Percentiles rank a stretch among this genome's conserved stretches.
Evolutionary conservation across 2,797 vertebrate genomes (phyloP).

Genomic region (Acridotheres tristis): DNA sequence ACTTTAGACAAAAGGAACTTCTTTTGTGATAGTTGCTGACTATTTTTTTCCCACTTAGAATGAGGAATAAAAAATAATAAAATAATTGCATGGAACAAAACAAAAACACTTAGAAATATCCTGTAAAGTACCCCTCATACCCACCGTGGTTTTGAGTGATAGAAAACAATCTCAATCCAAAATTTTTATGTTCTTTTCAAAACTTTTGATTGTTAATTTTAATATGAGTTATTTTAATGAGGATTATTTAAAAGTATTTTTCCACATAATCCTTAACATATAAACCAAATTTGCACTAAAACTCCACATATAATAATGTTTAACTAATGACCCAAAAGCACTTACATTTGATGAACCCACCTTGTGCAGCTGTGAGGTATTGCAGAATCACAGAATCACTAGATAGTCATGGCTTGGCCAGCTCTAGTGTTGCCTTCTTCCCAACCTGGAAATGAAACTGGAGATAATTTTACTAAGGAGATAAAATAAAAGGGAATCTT

Average conservation of each 20-base stretch:
- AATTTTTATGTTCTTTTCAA: background rate
- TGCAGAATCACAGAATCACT: background rate
- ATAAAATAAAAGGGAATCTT: background rate
- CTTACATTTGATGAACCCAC: background rate
- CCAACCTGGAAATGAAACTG: background rate
- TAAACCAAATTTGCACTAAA: background rate
- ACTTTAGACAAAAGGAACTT: background rate
- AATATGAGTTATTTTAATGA: background rate
- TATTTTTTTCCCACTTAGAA: background rate
- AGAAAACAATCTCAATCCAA: background rate
- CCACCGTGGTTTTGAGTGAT: background rate
- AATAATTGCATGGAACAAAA: background rate
- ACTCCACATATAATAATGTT: background rate
- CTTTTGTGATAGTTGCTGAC: background rate
- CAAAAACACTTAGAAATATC: background rate
- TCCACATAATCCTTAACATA: background rate
- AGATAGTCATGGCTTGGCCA: background rate
- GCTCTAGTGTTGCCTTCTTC: background rate
- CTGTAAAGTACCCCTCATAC: background rate
- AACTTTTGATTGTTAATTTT: background rate
- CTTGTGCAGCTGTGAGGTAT: background rate
- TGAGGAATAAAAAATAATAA: background rate
- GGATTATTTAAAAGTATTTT: background rate
- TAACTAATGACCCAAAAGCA: background rate
- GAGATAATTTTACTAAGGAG: background rate